Conservation (phyloP, 2,888 invertebrate genomes). For the Drosophila differens region DNA sequence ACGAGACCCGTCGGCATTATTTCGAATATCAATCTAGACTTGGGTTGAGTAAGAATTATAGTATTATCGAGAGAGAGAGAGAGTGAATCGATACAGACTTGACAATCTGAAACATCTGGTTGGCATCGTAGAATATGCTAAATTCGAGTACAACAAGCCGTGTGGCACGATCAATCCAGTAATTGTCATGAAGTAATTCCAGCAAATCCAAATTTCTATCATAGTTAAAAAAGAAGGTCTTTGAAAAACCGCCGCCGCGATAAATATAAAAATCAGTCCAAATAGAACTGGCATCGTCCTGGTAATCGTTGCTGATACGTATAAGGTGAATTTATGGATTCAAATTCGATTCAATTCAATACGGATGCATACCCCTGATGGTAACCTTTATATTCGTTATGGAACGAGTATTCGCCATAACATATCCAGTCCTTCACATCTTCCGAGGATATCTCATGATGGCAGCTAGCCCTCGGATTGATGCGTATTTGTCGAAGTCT, state of each 20-base stretch:
- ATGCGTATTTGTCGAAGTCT: slow-evolving; percentile 40
- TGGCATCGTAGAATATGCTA: background rate
- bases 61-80: background rate
- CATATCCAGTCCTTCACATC: background rate
- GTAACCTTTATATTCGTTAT: background rate
- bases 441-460: background rate
- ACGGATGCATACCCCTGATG: slow-evolving; percentile 7
- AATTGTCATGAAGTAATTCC: fast-evolving
- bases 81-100: slow-evolving; percentile 14
- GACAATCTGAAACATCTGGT: background rate
- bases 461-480: background rate
- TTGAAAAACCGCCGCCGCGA: slow-evolving; percentile 24
- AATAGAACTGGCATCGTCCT: background rate
- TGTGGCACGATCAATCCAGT: slow-evolving; percentile 36
- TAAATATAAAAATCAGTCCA: background rate
- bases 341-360: background rate
- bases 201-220: background rate
- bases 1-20: slow-evolving; percentile 37
- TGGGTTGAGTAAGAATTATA: background rate
- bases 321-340: background rate
- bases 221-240: background rate
- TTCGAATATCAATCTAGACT: slow-evolving; percentile 31
- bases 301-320: background rate
- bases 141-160: slow-evolving; percentile 31
- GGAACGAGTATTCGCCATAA: background rate